phyloP scores from a whole-genome alignment of 2,113 vertebrate species.

The Dasyornis broadbenti region DNA sequence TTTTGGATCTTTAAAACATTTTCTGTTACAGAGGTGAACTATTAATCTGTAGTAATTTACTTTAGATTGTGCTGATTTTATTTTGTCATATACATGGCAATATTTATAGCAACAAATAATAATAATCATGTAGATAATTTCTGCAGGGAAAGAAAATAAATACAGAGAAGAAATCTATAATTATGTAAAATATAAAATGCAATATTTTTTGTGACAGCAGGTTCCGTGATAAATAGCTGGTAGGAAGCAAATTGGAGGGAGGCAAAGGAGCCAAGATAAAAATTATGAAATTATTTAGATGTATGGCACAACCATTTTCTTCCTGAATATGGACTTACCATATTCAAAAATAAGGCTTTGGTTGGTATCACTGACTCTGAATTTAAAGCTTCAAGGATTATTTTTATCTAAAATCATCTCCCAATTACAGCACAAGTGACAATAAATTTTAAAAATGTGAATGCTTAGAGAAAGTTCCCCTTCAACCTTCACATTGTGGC shows the following conservation, averaged over 20 bases:
- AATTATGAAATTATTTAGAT: neutral
- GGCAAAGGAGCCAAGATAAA: neutral
- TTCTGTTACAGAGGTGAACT: neutral
- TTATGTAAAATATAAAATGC: neutral
- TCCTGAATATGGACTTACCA: neutral
- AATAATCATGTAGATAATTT: neutral
- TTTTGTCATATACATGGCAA: neutral
- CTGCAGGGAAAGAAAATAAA: neutral
- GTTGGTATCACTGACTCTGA: neutral
- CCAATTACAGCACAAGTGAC: neutral
- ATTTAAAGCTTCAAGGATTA: neutral
- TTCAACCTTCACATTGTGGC: neutral
- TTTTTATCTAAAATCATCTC: neutral
- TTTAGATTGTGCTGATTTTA: neutral
- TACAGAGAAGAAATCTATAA: neutral
- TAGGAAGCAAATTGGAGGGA: neutral
- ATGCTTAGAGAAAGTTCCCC: neutral
- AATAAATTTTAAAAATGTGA: neutral
- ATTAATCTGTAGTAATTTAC: neutral
- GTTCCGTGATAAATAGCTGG: neutral
- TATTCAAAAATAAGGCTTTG: neutral
- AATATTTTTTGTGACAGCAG: neutral
- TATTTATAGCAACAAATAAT: neutral
- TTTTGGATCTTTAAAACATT: neutral
- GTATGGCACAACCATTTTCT: neutral